Percentiles rank a stretch among this genome's conserved stretches.
These are phyloP conservation scores for Drosophila peninsularis DNA, from an alignment of 2,888 invertebrate species.

Conservation along the genomic window DNA sequence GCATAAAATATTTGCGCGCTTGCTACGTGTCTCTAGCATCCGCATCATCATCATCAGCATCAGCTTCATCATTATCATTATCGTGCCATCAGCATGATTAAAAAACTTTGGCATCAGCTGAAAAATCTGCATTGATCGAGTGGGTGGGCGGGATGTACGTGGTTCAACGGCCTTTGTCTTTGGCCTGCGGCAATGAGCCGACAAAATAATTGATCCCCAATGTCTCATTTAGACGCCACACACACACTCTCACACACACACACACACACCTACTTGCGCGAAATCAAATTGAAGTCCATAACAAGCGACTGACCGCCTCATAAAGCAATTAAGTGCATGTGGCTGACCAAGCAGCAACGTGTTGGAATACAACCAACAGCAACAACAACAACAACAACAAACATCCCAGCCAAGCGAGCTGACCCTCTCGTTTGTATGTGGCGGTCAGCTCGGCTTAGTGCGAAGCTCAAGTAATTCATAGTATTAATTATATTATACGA, in stretches of 20 bases:
- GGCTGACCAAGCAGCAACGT: constrained; percentile 82
- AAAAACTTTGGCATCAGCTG: constrained; percentile 70
- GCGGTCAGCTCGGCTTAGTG: constrained; percentile 54
- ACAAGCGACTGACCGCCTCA: constrained; percentile 82
- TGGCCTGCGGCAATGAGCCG: constrained; percentile 62
- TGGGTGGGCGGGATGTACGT: background rate
- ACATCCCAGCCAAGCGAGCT: constrained; percentile 17
- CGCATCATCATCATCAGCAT: constrained; percentile 39
- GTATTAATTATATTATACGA: constrained; percentile 77
- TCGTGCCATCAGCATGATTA: constrained; percentile 67
- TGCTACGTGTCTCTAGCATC: constrained; percentile 48
- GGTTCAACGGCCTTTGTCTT: constrained; percentile 68
- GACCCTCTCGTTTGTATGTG: constrained; percentile 43
- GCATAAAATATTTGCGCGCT: constrained; percentile 65
- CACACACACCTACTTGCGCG: constrained; percentile 31
- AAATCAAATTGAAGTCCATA: constrained; percentile 82
- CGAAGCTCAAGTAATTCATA: constrained; percentile 75
- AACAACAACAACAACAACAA: constrained; percentile 37
- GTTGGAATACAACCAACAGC: constrained; percentile 65
- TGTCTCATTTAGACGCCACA: constrained; percentile 61
- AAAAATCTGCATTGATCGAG: constrained; percentile 62
- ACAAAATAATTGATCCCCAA: constrained; percentile 80
- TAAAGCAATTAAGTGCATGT: constrained; percentile 84
- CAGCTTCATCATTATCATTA: constrained; percentile 36
- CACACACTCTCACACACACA: constrained; percentile 6